phyloP scores from a whole-genome alignment of 2,797 vertebrate genomes.

The Chiloscyllium punctatum region DNA sequence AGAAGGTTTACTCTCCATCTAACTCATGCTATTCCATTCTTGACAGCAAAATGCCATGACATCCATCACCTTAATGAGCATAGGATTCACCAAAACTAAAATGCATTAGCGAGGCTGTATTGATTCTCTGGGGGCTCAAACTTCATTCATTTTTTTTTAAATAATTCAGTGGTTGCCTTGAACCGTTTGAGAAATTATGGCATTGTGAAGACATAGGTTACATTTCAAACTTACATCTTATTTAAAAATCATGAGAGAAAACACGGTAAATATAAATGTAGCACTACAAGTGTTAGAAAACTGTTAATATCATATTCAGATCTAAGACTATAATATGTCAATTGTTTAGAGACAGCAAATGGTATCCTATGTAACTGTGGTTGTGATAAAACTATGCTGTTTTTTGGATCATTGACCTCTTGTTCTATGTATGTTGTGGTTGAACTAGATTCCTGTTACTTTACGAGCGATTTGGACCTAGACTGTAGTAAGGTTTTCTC shows the following conservation, averaged over 20 bases:
- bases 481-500: too few relatives aligned
- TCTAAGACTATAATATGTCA: not conserved
- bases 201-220: not conserved
- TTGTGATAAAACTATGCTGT: not conserved
- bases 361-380: not conserved
- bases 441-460: too few relatives aligned
- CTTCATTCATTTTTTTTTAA: not conserved
- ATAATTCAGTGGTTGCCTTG: not conserved
- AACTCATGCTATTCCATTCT: not conserved
- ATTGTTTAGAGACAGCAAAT: not conserved
- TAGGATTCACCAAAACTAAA: conserved; percentile 4
- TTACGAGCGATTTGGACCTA: too few relatives aligned
- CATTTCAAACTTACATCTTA: not conserved
- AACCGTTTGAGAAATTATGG: conserved; percentile 17
- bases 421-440: too few relatives aligned
- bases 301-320: not conserved
- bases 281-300: not conserved
- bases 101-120: not conserved
- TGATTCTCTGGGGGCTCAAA: conserved; percentile 22
- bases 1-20: not conserved
- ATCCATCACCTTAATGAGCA: not conserved
- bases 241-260: not conserved
- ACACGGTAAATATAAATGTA: not conserved
- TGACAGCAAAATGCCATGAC: not conserved
- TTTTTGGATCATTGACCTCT: too few relatives aligned